phyloP scores from a whole-genome alignment of 2,113 vertebrate species.

The Fukomys damarensis region DNA sequence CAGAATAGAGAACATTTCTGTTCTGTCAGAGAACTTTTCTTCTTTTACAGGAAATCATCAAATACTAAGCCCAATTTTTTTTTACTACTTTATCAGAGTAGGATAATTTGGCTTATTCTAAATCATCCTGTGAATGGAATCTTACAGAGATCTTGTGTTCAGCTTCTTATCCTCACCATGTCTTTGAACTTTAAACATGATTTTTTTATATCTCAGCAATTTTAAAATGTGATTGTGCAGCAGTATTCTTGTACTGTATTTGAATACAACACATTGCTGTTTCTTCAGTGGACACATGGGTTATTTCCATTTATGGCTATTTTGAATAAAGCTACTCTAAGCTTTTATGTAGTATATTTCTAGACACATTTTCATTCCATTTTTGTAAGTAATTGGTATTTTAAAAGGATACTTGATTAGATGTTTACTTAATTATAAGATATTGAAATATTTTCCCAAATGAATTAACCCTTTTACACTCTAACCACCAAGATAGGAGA shows the following conservation, averaged over 20 bases:
- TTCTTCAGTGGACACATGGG: not conserved
- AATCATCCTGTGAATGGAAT: not conserved
- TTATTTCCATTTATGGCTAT: not conserved
- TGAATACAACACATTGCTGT: not conserved
- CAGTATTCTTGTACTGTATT: not conserved
- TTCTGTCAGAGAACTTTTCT: not conserved
- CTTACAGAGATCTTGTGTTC: not conserved
- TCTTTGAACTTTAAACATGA: not conserved
- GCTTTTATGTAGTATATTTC: not conserved
- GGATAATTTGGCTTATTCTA: not conserved
- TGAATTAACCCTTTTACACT: not conserved
- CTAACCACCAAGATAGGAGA: not conserved
- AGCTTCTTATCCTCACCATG: not conserved
- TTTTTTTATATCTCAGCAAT: not conserved
- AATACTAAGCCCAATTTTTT: not conserved
- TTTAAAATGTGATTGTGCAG: not conserved
- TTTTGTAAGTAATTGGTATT: not conserved
- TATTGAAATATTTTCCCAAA: not conserved
- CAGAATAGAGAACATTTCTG: not conserved
- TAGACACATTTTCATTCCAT: not conserved
- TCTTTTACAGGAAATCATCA: not conserved
- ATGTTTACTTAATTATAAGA: not conserved
- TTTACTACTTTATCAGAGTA: not conserved
- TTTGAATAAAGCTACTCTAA: not conserved
- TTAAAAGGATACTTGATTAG: not conserved